Percentiles rank a stretch among this genome's conserved stretches.
phyloP scores from a whole-genome alignment of 2,113 vertebrate species.

The Phalacrocorax aristotelis region DNA sequence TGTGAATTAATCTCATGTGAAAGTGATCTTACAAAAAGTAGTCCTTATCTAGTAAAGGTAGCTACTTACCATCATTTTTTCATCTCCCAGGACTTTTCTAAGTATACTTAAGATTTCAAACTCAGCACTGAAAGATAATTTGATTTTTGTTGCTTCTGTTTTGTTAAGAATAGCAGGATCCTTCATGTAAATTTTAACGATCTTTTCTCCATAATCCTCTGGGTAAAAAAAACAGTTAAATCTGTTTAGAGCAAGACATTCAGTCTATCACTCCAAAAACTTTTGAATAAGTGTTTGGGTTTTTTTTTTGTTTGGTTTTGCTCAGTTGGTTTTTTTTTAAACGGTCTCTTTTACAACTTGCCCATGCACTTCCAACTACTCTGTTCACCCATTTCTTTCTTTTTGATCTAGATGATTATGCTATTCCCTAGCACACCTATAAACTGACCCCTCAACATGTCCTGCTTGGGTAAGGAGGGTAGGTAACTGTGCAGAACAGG shows the following conservation, averaged over 20 bases:
- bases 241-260: background rate
- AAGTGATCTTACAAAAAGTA: background rate
- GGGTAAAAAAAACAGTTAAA: background rate
- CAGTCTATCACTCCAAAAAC: background rate
- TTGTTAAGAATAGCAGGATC: constrained; percentile 63
- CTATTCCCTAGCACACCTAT: background rate
- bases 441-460: background rate
- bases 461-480: background rate
- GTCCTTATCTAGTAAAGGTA: background rate
- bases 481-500: accelerated
- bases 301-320: background rate
- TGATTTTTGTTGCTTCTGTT: constrained; percentile 71
- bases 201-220: constrained; percentile 62
- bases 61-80: constrained; percentile 49
- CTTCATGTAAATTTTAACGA: constrained; percentile 72
- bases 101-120: constrained; percentile 66
- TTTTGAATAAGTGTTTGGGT: background rate
- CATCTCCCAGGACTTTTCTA: constrained; percentile 70
- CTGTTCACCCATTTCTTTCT: background rate
- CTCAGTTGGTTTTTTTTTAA: background rate
- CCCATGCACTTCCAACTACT: background rate
- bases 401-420: too few species aligned
- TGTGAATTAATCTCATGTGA: background rate
- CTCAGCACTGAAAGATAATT: constrained; percentile 77
- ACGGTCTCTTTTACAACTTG: background rate